Base-by-base conservation (phyloP, 2,797 vertebrate species). In the Corythornis leucogaster region DNA sequence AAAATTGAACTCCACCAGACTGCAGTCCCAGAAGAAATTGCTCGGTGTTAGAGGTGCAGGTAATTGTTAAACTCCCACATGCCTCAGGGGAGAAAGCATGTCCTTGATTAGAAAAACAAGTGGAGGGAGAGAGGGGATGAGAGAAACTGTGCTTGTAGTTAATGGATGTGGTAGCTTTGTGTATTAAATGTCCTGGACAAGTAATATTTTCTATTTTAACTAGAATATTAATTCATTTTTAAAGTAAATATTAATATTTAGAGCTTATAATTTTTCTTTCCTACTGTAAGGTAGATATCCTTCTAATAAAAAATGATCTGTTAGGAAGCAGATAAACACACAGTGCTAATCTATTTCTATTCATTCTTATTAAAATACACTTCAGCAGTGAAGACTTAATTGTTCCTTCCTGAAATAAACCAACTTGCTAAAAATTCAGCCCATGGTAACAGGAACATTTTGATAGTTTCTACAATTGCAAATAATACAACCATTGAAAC, bases 1-100 rank as follows among this genome's bases (percentile, higher is more conserved):
- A 96, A 97, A 98, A 98, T 97, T 97, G 97, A 98, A 98, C 97
- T 97, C 95, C 96, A 97, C 97, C 97, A 98, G 97, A 98, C 97
- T 97, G 94, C 95, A 95, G 87, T 97, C 96, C 94, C 95, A 95
- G 87, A 97, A 98, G 96, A 98, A 97, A 98, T 97, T 97, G 96
- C 95, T 87, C 97, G 85, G 92, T 96, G 94, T 97, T 98, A 97
- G 94, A 97, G 94, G 94, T 95, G 91, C 97, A 97, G 97, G 96
- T 98, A 97, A 98, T 97, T 97, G 96, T 97, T 97, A 97, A 97
- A 97, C 92, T 97, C 96, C 94, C 94, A 96, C 91, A 68, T 95
- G 94, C 95, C 96, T 97, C 95, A 66, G 70, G 96, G 96, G 80
- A 95, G 68, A 97, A 97, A 95, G 90, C 73, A 68, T 91, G 96